Base-by-base conservation (phyloP, 2,113 vertebrate species). In the Xyrauchen texanus region DNA sequence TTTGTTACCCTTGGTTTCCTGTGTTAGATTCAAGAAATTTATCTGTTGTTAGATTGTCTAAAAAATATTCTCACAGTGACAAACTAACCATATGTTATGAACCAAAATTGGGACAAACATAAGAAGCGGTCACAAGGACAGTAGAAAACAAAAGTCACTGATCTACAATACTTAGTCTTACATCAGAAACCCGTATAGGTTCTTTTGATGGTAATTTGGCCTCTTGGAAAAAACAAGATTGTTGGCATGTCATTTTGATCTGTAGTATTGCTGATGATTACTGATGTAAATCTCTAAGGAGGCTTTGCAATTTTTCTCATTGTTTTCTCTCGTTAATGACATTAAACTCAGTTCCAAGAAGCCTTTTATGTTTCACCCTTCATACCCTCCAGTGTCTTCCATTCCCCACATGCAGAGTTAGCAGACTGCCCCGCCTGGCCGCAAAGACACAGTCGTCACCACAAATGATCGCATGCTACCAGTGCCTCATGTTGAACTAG, bases 221-320 rank as follows among this genome's bases (percentile, higher is more conserved):
- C 69, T 71, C 53, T 15, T 57, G 69, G 45, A 53, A 58, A 46
- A 71, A 71, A 34, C 1, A 34, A 34, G 1, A 3, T 34, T 34
- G 1, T 34, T 34, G 21, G 21, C 21, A 34, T 1, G 21, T 34
- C 21, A 34, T 34, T 34, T 34, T 34, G 21, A 7, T 15, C 6
- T n/a, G 55, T 15, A 15, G 7, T 15, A 58, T 58, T 34, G 21
- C 21, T 34, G 21, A 34, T 34, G 21, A 34, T 34, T 34, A 34
- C 21, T 34, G 71, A 74, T 62, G 62, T 58, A 51, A 74, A 74
- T 60, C 71, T 62, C 45, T 62, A 74, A 74, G 1, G 49, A 74
- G 58, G 4, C 10, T 74, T 63, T 72, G 55, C n/a, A 47, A 44
- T 51, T 58, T 46, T 51, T 21, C 71, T 51, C 57, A 21, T 61